Percentiles rank a stretch among this genome's conserved stretches.
Evolutionary conservation across 2,888 invertebrate genomes (phyloP).

Genomic region (Anarsia innoxiella): DNA sequence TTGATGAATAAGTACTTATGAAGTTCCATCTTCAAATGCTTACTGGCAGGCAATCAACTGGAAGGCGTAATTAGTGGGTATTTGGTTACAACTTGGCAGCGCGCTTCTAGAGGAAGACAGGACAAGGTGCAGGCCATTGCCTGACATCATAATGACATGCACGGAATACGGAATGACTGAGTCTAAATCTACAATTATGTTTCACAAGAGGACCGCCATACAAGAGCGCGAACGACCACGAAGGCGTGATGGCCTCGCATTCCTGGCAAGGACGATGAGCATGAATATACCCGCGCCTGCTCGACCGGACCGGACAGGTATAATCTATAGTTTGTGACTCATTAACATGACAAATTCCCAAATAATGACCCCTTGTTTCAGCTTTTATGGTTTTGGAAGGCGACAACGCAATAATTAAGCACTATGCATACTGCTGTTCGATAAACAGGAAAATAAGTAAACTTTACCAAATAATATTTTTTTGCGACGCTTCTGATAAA

Average conservation of each 20-base stretch:
- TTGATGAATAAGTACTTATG: too few relatives aligned
- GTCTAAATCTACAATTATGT: conserved; percentile 51
- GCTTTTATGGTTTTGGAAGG: conserved; percentile 4
- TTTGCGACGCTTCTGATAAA: too few relatives aligned
- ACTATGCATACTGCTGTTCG: too few relatives aligned
- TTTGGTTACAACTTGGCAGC: conserved; percentile 4
- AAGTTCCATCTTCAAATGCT: too few relatives aligned
- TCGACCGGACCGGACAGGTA: conserved; percentile 25
- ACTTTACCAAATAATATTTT: too few relatives aligned
- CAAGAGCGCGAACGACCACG: conserved; percentile 52
- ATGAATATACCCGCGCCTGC: conserved; percentile 35
- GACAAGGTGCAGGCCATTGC: conserved; percentile 37
- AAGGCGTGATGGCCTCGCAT: conserved; percentile 71
- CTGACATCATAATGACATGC: conserved; percentile 51
- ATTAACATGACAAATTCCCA: conserved; percentile 21
- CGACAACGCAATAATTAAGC: too few relatives aligned
- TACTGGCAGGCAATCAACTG: too few relatives aligned
- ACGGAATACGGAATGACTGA: conserved; percentile 54
- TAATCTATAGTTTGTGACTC: conserved; percentile 16
- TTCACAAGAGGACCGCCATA: conserved; percentile 57
- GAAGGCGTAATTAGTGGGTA: too few relatives aligned
- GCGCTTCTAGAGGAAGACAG: conserved; percentile 14
- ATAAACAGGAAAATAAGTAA: too few relatives aligned
- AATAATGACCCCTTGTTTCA: conserved; percentile 11
- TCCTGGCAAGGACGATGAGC: conserved; percentile 69